phyloP scores from a whole-genome alignment of 2,113 vertebrate species.

The Sylvicapra grimmia region DNA sequence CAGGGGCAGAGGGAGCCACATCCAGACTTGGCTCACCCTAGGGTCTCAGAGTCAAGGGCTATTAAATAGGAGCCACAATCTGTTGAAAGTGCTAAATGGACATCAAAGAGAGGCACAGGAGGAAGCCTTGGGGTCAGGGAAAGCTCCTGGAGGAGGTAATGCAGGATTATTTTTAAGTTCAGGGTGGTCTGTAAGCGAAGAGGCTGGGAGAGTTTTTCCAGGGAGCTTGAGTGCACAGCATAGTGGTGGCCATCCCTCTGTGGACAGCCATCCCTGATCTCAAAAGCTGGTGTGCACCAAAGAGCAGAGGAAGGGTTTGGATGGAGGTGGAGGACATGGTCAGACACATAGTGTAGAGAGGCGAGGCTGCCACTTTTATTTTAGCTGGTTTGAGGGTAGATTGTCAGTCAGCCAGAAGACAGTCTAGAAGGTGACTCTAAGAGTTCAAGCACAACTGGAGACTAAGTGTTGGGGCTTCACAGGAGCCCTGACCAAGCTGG shows the following conservation, averaged over 20 bases:
- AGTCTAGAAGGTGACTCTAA: neutral
- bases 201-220: neutral
- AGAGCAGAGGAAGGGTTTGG: neutral
- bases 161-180: neutral
- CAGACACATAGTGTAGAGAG: too few relatives aligned
- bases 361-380: neutral
- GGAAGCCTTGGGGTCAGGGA: neutral
- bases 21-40: neutral
- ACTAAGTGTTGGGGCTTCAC: neutral
- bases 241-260: neutral
- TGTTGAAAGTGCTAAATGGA: neutral
- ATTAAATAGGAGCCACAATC: neutral
- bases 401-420: neutral
- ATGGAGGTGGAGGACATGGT: neutral
- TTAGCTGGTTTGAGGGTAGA: neutral
- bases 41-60: neutral
- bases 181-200: neutral
- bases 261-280: neutral
- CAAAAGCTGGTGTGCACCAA: accelerated
- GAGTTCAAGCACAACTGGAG: neutral
- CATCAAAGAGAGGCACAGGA: neutral
- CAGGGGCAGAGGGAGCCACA: neutral
- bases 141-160: neutral
- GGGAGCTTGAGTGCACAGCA: neutral
- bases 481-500: neutral